Evolutionary conservation across 2,888 invertebrate genomes (phyloP).

Genomic region (Ormyrus thymus): DNA sequence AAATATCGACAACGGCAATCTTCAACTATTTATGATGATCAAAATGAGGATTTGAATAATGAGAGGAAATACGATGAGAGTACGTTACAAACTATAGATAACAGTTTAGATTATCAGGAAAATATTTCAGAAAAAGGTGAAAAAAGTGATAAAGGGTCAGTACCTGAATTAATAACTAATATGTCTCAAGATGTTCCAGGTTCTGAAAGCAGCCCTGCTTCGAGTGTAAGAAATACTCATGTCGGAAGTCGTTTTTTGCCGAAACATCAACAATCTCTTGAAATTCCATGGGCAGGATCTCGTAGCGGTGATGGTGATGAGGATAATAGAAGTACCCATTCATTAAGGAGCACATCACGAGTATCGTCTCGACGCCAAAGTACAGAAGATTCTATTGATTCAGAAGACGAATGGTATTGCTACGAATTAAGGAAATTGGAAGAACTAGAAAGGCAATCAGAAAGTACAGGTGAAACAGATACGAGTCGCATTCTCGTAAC

Average conservation of each 20-base stretch:
- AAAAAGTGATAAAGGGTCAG: slow-evolving; percentile 67
- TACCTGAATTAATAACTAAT: slow-evolving; percentile 69
- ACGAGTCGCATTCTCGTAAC: slow-evolving; percentile 80
- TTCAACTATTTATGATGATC: slow-evolving; percentile 83
- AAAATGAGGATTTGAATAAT: slow-evolving; percentile 60
- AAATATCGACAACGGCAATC: slow-evolving; percentile 86
- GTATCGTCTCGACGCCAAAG: slow-evolving; percentile 92
- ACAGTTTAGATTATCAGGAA: slow-evolving; percentile 66
- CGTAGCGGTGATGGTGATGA: slow-evolving; percentile 82
- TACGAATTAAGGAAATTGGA: slow-evolving; percentile 91
- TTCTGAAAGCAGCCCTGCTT: slow-evolving; percentile 81
- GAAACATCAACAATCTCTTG: slow-evolving; percentile 86
- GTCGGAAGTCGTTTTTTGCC: slow-evolving; percentile 76
- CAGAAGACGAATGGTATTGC: slow-evolving; percentile 95
- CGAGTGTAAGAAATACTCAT: slow-evolving; percentile 74
- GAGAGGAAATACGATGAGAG: slow-evolving; percentile 69
- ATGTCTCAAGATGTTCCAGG: slow-evolving; percentile 77
- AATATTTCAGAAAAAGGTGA: slow-evolving; percentile 66
- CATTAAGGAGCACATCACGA: slow-evolving; percentile 89
- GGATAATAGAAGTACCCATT: slow-evolving; percentile 90
- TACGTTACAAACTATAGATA: slow-evolving; percentile 62
- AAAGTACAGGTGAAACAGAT: slow-evolving; percentile 79
- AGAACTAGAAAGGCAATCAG: slow-evolving; percentile 87
- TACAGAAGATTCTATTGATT: slow-evolving; percentile 94
- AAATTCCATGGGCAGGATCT: slow-evolving; percentile 82